These are phyloP conservation scores for Clarias pachynema DNA, from an alignment of 2,797 vertebrate species.

Conservation along the genomic window DNA sequence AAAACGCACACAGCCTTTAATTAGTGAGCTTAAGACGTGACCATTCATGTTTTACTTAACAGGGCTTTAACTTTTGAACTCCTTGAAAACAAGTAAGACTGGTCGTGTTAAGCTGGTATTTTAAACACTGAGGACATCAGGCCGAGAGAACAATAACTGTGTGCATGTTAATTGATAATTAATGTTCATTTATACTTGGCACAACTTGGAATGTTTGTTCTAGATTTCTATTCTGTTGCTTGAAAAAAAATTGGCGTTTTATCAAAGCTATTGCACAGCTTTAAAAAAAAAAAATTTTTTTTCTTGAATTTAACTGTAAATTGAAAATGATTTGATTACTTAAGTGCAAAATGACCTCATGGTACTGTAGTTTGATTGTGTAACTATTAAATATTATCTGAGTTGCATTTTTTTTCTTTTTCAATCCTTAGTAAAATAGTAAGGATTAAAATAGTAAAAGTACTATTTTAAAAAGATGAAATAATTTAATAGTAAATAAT, in stretches of 20 bases:
- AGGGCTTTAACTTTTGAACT: conserved; percentile 23
- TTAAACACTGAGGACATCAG: conserved; percentile 13
- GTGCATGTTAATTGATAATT: not conserved
- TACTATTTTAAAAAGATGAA: not conserved
- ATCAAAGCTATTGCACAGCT: not conserved
- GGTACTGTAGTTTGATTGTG: not conserved
- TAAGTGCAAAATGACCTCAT: not conserved
- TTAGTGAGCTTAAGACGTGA: conserved; percentile 12
- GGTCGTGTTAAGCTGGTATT: not conserved
- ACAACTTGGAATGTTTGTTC: not conserved
- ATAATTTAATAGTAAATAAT: not conserved
- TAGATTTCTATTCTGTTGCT: not conserved
- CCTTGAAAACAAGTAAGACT: conserved; percentile 13
- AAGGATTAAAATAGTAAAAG: not conserved
- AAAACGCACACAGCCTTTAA: conserved; percentile 4
- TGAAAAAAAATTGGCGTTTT: not conserved
- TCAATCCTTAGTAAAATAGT: not conserved
- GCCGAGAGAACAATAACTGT: not conserved
- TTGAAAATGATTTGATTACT: not conserved
- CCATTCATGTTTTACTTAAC: not conserved
- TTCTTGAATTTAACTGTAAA: not conserved
- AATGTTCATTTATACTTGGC: not conserved
- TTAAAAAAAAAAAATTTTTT: no score
- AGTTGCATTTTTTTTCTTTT: not conserved
- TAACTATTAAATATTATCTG: not conserved